Base-by-base conservation (phyloP, 2,888 invertebrate species). In the Sminthurinus aureus region DNA sequence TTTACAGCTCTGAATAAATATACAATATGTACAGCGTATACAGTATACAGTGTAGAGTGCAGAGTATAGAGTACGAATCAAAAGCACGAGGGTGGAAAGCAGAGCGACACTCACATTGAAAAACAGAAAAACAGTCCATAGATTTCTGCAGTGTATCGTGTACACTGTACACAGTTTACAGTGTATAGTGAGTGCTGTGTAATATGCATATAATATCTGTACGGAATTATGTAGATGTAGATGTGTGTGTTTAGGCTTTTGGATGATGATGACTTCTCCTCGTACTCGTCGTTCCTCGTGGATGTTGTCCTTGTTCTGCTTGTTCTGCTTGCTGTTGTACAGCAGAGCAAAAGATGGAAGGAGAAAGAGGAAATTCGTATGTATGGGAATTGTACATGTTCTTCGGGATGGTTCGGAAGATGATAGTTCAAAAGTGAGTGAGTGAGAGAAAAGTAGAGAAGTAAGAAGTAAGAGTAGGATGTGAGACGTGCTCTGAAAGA, bases 391-490 rank as follows among this genome's bases (percentile, higher is more conserved):
- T 66, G 78, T n/a, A 15, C 26, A n/a, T 79, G 69, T 38, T 13
- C 18, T 15, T 24, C 13, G 26, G 26, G 20, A 80, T 69, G 52
- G 80, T 22, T 38, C 38, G 38, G 20, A 22, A 24, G 80, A 80
- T 80, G 80, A 71, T 71, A 80, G 80, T 80, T 80, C 80, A 80
- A 73, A 80, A 80, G 80, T 80, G 69, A 69, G 69, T 20, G 20
- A 69, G 69, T 69, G 38, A 38, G 71, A 24, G 71, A n/a, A 69
- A 20, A 69, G 69, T 3, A 18, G 69, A 22, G 9, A 20, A 12
- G n/a, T n/a, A 12, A 69, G 22, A 20, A 22, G n/a, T 69, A 15
- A 22, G 20, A n/a, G 20, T 69, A 69, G 9, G n/a, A 20, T 22
- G 69, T 22, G 26, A 71, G 67, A 67, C 67, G 67, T 67, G 67